A percentile compares a stretch with the other conserved stretches of the same genome.
phyloP scores from a whole-genome alignment of 2,797 vertebrate species.

The Ataeniobius toweri region DNA sequence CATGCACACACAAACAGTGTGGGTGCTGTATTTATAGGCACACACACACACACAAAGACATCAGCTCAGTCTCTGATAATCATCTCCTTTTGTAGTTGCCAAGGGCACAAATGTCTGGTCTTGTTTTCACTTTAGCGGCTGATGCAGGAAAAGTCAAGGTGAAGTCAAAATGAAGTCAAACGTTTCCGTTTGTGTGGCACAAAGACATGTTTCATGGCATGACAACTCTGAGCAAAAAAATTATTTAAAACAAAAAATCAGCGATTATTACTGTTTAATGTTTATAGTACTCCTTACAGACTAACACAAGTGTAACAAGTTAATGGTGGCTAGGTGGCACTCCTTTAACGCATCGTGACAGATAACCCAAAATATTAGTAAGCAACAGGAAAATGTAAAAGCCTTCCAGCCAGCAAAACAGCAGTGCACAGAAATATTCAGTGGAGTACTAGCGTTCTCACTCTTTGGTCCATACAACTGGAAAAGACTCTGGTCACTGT shows the following conservation, averaged over 20 bases:
- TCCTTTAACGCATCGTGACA: not conserved
- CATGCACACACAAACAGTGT: constrained; percentile 15
- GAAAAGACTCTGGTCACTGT: too few relatives aligned
- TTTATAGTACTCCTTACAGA: too few relatives aligned
- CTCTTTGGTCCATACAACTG: too few relatives aligned
- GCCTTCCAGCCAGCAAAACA: too few relatives aligned
- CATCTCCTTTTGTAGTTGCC: constrained; percentile 58
- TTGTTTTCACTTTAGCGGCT: constrained; percentile 41
- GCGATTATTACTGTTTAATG: too few relatives aligned
- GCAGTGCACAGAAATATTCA: too few relatives aligned
- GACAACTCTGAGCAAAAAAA: not conserved
- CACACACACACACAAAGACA: constrained; percentile 21
- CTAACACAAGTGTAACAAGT: too few relatives aligned
- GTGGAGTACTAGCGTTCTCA: too few relatives aligned
- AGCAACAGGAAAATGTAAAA: too few relatives aligned
- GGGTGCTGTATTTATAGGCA: constrained; percentile 16
- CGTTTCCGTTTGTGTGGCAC: constrained; percentile 34
- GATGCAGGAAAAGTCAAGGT: constrained; percentile 53
- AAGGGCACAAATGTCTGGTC: constrained; percentile 58
- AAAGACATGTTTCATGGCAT: not conserved
- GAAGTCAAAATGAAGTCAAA: constrained; percentile 49
- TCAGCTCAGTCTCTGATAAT: constrained; percentile 50
- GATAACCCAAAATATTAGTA: too few relatives aligned
- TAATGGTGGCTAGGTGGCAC: too few relatives aligned
- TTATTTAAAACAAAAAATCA: not conserved